Conservation (phyloP, 2,113 vertebrate genomes). For the Theropithecus gelada region DNA sequence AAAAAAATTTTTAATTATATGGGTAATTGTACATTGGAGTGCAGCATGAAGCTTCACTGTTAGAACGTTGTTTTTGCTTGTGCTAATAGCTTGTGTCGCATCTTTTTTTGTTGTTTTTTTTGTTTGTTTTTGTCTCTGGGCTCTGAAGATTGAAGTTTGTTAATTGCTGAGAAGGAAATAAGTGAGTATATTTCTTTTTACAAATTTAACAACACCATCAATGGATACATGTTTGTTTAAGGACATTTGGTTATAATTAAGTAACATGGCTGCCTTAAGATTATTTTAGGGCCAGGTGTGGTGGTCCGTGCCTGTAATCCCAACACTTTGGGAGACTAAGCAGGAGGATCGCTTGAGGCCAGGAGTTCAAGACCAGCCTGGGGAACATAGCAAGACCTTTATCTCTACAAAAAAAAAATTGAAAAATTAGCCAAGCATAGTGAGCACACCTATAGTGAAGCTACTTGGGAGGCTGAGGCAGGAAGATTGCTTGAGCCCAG, state of each 20-base stretch:
- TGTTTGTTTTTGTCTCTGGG: slow-evolving; percentile 64
- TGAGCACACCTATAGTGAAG: too few relatives aligned
- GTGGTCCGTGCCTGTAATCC: too few relatives aligned
- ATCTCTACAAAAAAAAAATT: too few relatives aligned
- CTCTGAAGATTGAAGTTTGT: slow-evolving; percentile 67
- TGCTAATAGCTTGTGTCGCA: slow-evolving; percentile 50
- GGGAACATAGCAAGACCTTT: too few relatives aligned
- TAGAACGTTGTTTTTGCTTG: slow-evolving; percentile 38
- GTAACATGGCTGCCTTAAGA: not conserved
- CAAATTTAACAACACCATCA: not conserved
- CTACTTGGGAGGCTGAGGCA: too few relatives aligned
- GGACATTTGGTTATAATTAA: not conserved
- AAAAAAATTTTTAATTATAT: not conserved
- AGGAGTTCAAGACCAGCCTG: too few relatives aligned
- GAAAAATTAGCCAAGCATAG: too few relatives aligned
- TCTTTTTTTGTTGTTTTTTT: slow-evolving; percentile 45
- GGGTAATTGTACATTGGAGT: not conserved
- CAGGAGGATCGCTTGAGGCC: too few relatives aligned
- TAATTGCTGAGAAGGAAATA: slow-evolving; percentile 39
- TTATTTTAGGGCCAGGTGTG: not conserved
- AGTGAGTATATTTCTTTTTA: slow-evolving; percentile 54
- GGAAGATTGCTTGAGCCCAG: too few relatives aligned
- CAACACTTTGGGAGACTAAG: too few relatives aligned
- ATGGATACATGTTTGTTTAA: not conserved
- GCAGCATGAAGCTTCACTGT: slow-evolving; percentile 7